phyloP scores from a whole-genome alignment of 2,113 vertebrate genomes.

The Zosterops hypoxanthus region DNA sequence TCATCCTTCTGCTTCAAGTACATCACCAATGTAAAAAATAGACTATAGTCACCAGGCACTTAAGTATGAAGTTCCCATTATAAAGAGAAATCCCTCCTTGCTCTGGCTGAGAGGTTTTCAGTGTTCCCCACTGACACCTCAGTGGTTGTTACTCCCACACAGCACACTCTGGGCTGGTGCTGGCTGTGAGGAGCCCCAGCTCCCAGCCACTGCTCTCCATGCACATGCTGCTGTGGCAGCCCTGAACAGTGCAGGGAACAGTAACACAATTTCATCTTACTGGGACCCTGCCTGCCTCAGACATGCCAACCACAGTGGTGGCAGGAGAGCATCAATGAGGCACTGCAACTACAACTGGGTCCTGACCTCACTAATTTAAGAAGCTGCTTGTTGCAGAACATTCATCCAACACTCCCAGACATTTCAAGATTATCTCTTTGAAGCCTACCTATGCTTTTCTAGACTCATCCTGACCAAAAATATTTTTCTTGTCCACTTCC shows the following conservation, averaged over 20 bases:
- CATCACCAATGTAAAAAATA: not conserved
- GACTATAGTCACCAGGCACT: not conserved
- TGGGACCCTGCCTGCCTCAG: not conserved
- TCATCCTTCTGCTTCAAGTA: not conserved
- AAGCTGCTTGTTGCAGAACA: not conserved
- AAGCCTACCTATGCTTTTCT: not conserved
- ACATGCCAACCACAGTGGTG: not conserved
- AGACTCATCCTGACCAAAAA: not conserved
- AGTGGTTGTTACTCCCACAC: not conserved
- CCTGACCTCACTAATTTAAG: not conserved
- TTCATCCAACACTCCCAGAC: not conserved
- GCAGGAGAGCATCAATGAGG: not conserved
- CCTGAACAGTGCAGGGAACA: not conserved
- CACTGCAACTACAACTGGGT: not conserved
- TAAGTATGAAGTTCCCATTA: not conserved
- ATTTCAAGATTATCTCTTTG: not conserved
- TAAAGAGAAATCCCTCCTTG: not conserved
- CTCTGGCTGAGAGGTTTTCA: not conserved
- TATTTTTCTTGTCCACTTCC: not conserved
- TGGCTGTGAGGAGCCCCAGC: not conserved
- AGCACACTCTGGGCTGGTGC: not conserved
- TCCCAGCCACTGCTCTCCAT: not conserved
- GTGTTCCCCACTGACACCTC: not conserved
- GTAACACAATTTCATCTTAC: fast-evolving
- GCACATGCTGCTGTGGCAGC: not conserved